A percentile compares a stretch with the other conserved stretches of the same genome.
Evolutionary conservation across 1,140 invertebrate genomes (phyloP).

Genomic region (Caenorhabditis tropicalis): DNA sequence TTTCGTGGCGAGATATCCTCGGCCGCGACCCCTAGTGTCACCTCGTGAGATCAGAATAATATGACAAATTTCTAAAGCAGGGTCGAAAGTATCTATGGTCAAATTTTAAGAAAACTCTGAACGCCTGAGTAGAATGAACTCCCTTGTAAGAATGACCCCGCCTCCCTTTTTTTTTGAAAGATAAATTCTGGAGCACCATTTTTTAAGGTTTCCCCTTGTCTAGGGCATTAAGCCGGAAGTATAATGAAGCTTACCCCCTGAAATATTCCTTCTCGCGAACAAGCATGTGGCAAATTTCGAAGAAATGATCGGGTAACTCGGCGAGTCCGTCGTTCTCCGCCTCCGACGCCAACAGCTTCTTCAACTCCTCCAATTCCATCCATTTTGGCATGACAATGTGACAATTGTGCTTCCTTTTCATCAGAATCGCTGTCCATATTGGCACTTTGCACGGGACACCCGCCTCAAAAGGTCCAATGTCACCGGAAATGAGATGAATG

Average conservation of each 20-base stretch:
- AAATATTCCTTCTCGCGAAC: slow-evolving; percentile 37
- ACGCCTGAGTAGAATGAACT: no score
- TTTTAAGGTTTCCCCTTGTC: no score
- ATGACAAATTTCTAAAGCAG: no score
- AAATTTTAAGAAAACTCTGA: no score
- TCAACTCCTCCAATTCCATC: slow-evolving; percentile 38
- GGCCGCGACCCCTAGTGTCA: no score
- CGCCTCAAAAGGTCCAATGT: slow-evolving; percentile 49
- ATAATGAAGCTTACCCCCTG: slow-evolving; percentile 6
- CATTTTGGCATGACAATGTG: slow-evolving; percentile 31
- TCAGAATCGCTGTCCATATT: slow-evolving; percentile 33
- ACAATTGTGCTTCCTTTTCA: slow-evolving; percentile 39
- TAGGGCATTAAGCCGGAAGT: no score
- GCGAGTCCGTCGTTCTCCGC: slow-evolving; percentile 1
- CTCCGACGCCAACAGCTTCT: slow-evolving; percentile 6
- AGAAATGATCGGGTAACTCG: slow-evolving; percentile 28
- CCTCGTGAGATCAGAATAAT: no score
- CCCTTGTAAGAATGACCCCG: no score
- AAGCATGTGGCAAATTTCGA: slow-evolving; percentile 45
- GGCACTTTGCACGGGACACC: slow-evolving; percentile 12
- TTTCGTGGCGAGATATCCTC: no score
- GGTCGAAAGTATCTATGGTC: no score
- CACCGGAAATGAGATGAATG: slow-evolving; percentile 41
- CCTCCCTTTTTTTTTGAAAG: no score
- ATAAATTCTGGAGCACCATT: no score